Base-by-base conservation (phyloP, 1,140 invertebrate genomes). In the Ceratoteleas bidentatus region DNA sequence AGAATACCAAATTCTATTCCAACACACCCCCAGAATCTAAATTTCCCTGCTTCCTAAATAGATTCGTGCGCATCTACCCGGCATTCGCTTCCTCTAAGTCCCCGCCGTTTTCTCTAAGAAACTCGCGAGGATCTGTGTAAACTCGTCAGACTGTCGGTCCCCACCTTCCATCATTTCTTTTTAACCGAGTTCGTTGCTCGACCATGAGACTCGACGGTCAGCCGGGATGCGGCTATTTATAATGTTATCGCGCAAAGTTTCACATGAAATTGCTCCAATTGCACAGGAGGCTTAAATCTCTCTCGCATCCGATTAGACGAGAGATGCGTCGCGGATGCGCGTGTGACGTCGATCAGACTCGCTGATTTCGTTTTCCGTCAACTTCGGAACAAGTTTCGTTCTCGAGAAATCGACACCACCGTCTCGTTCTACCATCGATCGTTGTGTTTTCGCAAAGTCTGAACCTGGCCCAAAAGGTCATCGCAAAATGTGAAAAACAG, bases 151-250 rank as follows among this genome's bases (percentile, higher is more conserved):
- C 68, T 72, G 34, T 74, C 33, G 52, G 62, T 64, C 56, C 52
- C 68, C 69, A 68, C 62, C 57, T 72, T 69, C 11, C 64, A 66
- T 77, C 53, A 65, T 65, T 78, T 40, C 56, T 72, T 81, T 73
- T 61, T 68, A 33, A 61, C 64, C n/a, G 76, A 40, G 84, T 85
- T 85, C 83, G 80, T 84, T 77, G 83, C 64, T 78, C 84, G 84
- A 52, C 84, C 84, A 78, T 85, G 84, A 84, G 69, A 83, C 76
- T 76, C 50, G 60, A 84, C 61, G 65, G 54, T 43, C 80, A 76
- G 38, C 53, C 62, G 68, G 15, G 64, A 73, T 77, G 68, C 54
- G 53, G 80, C 76, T 84, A 81, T 84, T 84, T 84, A 83, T 83
- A 83, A 80, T 77, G 56, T 66, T 78, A 62, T 69, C 60, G 50